phyloP scores from a whole-genome alignment of 1,140 invertebrate species.

The Teleopsis dalmanni region DNA sequence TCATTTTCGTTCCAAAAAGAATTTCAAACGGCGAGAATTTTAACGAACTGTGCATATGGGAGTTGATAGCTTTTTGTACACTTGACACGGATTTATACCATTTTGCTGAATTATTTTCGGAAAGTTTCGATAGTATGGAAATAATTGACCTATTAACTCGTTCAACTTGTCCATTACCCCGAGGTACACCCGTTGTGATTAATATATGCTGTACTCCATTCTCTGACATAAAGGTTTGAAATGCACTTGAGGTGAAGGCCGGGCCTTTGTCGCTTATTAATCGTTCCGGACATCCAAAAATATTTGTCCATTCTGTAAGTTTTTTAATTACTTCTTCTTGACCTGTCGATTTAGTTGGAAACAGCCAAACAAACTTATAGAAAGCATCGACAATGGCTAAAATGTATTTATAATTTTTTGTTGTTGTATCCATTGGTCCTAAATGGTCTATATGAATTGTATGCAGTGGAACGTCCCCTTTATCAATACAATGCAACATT shows the following conservation, averaged over 20 bases:
- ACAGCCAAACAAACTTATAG: constrained; percentile 29
- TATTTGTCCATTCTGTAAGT: constrained; percentile 14
- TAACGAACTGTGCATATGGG: background rate
- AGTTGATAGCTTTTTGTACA: background rate
- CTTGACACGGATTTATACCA: background rate
- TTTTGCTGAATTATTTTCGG: background rate
- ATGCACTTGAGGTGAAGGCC: constrained; percentile 17
- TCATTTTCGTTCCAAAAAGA: background rate
- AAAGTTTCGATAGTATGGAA: constrained; percentile 1
- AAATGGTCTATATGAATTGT: constrained; percentile 15
- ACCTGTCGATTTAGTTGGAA: constrained; percentile 21
- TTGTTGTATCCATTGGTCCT: constrained; percentile 24
- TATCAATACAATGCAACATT: constrained; percentile 26
- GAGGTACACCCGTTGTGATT: background rate
- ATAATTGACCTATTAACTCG: constrained; percentile 16
- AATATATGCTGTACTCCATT: background rate
- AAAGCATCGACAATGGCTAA: constrained; percentile 24
- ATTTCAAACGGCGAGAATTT: background rate
- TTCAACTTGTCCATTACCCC: constrained; percentile 16
- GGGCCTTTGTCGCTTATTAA: constrained; percentile 18
- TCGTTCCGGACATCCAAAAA: constrained; percentile 31
- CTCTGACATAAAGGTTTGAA: constrained; percentile 17
- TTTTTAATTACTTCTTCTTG: constrained; percentile 16
- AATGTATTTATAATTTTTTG: constrained; percentile 24
- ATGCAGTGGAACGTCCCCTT: constrained; percentile 19